Conservation (phyloP, 2,888 invertebrate species). For the Aproaerema taeniolella region DNA sequence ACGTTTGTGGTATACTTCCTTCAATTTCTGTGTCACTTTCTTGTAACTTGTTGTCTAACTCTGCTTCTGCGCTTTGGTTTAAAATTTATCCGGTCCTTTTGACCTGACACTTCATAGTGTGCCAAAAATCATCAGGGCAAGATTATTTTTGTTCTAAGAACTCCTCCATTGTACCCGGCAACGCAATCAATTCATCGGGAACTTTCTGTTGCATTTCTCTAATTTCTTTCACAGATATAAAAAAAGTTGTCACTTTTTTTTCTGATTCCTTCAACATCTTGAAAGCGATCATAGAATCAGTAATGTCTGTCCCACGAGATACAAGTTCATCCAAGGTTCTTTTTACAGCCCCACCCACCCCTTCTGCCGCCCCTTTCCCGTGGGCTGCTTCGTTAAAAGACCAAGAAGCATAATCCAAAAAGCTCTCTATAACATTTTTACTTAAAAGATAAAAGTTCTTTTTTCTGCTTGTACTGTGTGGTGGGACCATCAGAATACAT, state of each 20-base stretch:
- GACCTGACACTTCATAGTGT: no score
- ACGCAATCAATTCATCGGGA: conserved; percentile 17
- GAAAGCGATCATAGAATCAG: conserved; percentile 10
- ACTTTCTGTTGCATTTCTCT: conserved; percentile 16
- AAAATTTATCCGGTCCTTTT: no score
- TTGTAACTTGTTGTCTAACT: no score
- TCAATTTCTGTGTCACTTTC: no score
- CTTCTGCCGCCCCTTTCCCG: conserved; percentile 17
- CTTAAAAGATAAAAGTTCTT: neutral
- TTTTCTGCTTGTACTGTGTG: neutral
- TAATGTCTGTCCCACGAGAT: conserved; percentile 13
- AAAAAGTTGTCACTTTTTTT: conserved; percentile 15
- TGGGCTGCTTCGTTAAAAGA: conserved; percentile 17
- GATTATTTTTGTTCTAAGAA: no score
- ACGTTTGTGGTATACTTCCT: no score
- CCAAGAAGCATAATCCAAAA: conserved; percentile 15
- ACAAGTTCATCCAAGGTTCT: conserved; percentile 16
- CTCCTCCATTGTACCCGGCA: conserved; percentile 19
- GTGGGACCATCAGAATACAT: conserved; percentile 1
- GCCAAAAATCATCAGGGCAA: no score
- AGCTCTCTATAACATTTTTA: conserved; percentile 9
- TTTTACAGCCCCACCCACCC: no score
- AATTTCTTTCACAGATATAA: conserved; percentile 16
- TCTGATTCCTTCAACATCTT: conserved; percentile 16
- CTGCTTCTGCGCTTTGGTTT: no score